Conservation (phyloP, 2,113 vertebrate genomes). For the Lagenorhynchus albirostris region DNA sequence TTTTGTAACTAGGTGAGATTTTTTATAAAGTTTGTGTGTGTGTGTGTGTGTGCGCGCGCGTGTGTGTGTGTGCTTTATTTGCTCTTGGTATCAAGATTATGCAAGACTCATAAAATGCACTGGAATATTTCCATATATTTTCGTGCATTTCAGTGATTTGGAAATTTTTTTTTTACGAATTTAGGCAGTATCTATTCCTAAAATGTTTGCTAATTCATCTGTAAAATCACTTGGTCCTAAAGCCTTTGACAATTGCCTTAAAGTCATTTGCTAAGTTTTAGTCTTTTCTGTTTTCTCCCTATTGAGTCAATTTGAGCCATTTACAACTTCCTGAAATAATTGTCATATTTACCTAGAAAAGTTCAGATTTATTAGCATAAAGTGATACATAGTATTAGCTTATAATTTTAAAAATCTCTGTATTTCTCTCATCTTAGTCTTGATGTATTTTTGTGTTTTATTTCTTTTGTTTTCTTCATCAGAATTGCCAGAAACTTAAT, state of each 20-base stretch:
- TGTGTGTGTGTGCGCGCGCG: neutral
- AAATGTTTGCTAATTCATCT: neutral
- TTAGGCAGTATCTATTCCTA: neutral
- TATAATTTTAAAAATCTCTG: neutral
- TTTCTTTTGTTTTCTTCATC: conserved; percentile 10
- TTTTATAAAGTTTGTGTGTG: neutral
- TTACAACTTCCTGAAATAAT: neutral
- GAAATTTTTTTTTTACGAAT: neutral
- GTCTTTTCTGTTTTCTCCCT: neutral
- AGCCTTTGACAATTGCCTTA: neutral
- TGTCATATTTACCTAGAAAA: neutral
- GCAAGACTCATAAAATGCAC: neutral
- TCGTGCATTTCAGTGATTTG: neutral
- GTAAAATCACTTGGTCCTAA: neutral
- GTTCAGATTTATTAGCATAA: neutral
- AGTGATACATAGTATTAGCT: neutral
- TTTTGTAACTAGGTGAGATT: neutral
- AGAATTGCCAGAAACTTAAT: neutral
- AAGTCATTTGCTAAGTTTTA: neutral
- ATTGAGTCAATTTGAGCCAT: neutral
- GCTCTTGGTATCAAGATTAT: neutral
- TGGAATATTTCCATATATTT: neutral
- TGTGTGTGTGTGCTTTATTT: neutral
- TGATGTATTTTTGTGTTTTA: neutral
- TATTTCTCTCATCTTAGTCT: neutral